A percentile compares a stretch with the other conserved stretches of the same genome.
These are phyloP conservation scores for Scaptomyza graminum DNA, from an alignment of 1,140 invertebrate species.

Conservation along the genomic window DNA sequence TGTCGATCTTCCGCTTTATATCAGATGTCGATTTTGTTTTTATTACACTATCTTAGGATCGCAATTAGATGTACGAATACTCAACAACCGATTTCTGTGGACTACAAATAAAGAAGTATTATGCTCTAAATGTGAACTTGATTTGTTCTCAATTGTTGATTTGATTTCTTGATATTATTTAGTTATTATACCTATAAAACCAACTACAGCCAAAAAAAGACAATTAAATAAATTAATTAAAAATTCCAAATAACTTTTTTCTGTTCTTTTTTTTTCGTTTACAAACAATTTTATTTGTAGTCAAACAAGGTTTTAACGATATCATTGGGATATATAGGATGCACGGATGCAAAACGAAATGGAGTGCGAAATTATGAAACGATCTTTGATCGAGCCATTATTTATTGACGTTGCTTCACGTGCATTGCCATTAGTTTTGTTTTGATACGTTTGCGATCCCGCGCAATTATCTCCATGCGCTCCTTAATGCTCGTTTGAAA, in stretches of 20 bases:
- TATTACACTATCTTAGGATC: constrained; percentile 1
- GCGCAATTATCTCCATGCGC: constrained; percentile 86
- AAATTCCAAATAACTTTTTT: too few species aligned
- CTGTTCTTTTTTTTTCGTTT: too few species aligned
- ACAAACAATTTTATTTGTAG: too few species aligned
- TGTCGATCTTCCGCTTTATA: constrained; percentile 10
- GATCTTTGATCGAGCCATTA: neutral
- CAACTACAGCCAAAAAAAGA: too few species aligned
- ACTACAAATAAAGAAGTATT: constrained; percentile 31
- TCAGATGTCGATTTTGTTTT: neutral
- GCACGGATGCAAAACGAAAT: neutral
- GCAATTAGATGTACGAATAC: constrained; percentile 19
- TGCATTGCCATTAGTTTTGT: constrained; percentile 56
- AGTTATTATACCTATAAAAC: too few species aligned
- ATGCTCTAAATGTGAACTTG: constrained; percentile 24
- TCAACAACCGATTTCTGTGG: constrained; percentile 13
- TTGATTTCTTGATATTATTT: too few species aligned
- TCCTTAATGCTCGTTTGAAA: constrained; percentile 84
- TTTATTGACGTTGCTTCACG: constrained; percentile 50
- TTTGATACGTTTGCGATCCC: constrained; percentile 83
- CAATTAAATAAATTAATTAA: too few species aligned
- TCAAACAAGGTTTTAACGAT: too few species aligned
- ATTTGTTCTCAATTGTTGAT: neutral
- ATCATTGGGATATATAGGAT: neutral
- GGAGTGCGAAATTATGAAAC: neutral